Conservation (phyloP, 2,113 vertebrate genomes). For the Hippocampus zosterae region DNA sequence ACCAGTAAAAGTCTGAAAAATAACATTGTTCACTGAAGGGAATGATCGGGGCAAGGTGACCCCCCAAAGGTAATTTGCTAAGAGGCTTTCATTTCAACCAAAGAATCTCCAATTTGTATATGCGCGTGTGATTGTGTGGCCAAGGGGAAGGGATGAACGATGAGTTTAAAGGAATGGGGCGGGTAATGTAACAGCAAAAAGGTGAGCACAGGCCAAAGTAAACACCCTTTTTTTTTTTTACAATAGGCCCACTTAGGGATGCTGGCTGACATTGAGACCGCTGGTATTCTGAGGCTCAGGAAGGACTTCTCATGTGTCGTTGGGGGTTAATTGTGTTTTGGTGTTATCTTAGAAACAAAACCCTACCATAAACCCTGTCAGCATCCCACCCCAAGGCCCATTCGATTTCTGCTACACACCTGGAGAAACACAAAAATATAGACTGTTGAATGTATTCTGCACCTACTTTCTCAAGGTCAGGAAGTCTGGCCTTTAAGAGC, state of each 20-base stretch:
- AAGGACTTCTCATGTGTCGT: conserved; percentile 62
- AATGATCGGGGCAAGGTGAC: conserved; percentile 8
- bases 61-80: conserved; percentile 51
- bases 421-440: conserved; percentile 64
- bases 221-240: conserved; percentile 56
- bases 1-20: conserved; percentile 42
- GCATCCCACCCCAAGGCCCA: conserved; percentile 9
- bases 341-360: conserved; percentile 72
- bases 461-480: conserved; percentile 11
- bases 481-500: no score
- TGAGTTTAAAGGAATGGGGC: background rate
- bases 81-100: conserved; percentile 33
- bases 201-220: conserved; percentile 53
- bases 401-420: conserved; percentile 45
- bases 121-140: conserved; percentile 6
- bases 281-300: conserved; percentile 47
- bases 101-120: conserved; percentile 12
- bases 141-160: background rate
- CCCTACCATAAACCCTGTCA: conserved; percentile 46
- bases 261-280: conserved; percentile 46
- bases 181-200: conserved; percentile 36
- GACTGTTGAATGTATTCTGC: conserved; percentile 8
- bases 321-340: conserved; percentile 70
- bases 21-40: conserved; percentile 29
- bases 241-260: conserved; percentile 57